Evolutionary conservation across 1,140 invertebrate genomes (phyloP).

Genomic region (Drosophila sechellia): DNA sequence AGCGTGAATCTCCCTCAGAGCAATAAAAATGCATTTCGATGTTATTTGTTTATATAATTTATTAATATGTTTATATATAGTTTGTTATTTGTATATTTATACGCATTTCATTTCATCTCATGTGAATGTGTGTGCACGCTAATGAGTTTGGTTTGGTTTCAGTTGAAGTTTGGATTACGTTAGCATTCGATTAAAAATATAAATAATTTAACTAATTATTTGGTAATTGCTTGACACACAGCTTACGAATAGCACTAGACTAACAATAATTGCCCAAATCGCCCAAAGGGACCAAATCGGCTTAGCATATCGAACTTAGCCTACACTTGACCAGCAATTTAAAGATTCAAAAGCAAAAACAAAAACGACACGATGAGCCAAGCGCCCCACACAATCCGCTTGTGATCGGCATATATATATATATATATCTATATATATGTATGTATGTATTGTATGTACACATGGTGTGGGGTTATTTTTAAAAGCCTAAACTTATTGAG

Average conservation of each 20-base stretch:
- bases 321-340: slow-evolving; percentile 74
- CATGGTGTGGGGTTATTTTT: slow-evolving; percentile 10
- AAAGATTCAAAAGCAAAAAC: slow-evolving; percentile 52
- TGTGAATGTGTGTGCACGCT: slow-evolving; percentile 29
- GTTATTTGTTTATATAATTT: slow-evolving; percentile 46
- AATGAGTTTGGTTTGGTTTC: slow-evolving; percentile 46
- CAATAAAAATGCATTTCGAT: too few relatives aligned
- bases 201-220: slow-evolving; percentile 82
- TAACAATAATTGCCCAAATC: slow-evolving; percentile 13
- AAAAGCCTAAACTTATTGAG: slow-evolving; percentile 67
- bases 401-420: slow-evolving; percentile 3
- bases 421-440: too few relatives aligned
- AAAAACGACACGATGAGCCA: slow-evolving; percentile 26
- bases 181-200: slow-evolving; percentile 62
- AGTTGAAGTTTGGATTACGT: slow-evolving; percentile 57
- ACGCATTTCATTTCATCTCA: slow-evolving; percentile 47
- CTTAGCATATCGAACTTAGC: slow-evolving; percentile 45
- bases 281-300: neutral
- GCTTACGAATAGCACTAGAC: slow-evolving; percentile 26
- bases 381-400: slow-evolving; percentile 22
- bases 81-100: slow-evolving; percentile 51
- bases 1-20: too few relatives aligned
- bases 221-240: slow-evolving; percentile 69
- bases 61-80: slow-evolving; percentile 52
- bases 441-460: slow-evolving; percentile 5